phyloP scores from a whole-genome alignment of 2,113 vertebrate genomes.

The Charina bottae region DNA sequence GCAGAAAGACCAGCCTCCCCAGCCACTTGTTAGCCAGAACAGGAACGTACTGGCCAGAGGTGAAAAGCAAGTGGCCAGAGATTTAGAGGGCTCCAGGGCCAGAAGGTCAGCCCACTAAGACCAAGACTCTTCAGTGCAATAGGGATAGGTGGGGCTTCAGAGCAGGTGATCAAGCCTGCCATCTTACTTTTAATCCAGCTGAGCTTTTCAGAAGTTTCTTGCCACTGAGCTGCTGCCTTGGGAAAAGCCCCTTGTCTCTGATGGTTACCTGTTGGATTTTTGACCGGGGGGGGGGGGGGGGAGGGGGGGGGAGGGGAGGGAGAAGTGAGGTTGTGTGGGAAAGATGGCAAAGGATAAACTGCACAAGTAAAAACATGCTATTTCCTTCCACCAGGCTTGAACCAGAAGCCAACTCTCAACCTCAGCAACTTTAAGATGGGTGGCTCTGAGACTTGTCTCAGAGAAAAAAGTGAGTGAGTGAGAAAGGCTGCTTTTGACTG shows the following conservation, averaged over 20 bases:
- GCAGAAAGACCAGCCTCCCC: neutral
- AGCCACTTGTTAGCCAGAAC: neutral
- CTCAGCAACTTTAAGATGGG: neutral
- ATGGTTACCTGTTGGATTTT: neutral
- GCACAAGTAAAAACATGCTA: neutral
- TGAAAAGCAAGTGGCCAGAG: neutral
- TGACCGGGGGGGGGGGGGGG: neutral
- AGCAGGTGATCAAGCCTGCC: neutral
- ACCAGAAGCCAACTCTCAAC: neutral
- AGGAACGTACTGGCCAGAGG: neutral
- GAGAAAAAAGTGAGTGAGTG: too few species aligned
- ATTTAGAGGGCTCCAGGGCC: neutral
- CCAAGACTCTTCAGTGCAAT: neutral
- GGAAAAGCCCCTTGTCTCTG: neutral
- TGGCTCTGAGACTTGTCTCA: too few species aligned
- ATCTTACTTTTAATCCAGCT: neutral
- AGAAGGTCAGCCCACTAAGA: too few species aligned
- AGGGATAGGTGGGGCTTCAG: neutral
- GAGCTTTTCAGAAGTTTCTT: slow-evolving; percentile 8
- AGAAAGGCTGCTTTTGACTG: neutral
- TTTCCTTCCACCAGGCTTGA: neutral
- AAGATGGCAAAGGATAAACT: neutral
- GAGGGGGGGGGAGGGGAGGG: too few species aligned
- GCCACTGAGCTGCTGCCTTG: slow-evolving; percentile 14
- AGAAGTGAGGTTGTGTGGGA: too few species aligned